These are phyloP conservation scores for Pteropus alecto DNA, from an alignment of 2,113 vertebrate species.

Conservation along the genomic window DNA sequence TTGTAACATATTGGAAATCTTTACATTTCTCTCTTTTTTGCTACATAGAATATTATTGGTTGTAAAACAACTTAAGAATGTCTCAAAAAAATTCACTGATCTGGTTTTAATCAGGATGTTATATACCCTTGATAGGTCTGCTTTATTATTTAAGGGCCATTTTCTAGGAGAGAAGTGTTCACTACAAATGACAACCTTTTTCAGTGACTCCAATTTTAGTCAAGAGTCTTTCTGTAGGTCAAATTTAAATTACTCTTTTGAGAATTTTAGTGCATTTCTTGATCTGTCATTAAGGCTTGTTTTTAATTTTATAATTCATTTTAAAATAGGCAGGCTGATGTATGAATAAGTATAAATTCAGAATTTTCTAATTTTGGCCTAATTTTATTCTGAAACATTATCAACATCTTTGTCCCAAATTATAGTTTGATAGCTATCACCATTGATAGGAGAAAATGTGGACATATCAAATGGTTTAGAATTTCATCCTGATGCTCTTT, in stretches of 20 bases:
- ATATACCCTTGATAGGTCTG: neutral
- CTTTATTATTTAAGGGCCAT: neutral
- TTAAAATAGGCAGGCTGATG: neutral
- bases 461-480: neutral
- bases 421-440: neutral
- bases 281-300: neutral
- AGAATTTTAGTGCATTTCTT: neutral
- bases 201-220: neutral
- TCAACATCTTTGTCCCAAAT: neutral
- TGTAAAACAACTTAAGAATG: neutral
- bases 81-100: neutral
- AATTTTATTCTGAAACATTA: neutral
- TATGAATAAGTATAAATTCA: neutral
- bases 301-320: neutral
- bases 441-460: neutral
- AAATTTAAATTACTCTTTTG: neutral
- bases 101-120: neutral
- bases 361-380: neutral
- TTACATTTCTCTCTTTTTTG: neutral
- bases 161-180: neutral
- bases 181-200: neutral
- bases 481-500: neutral
- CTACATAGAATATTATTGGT: neutral
- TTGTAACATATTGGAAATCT: neutral
- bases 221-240: neutral